These are phyloP conservation scores for Hydrozoanthus gracilis DNA, from an alignment of 92 coral and sea anemone genomes.

Conservation along the genomic window DNA sequence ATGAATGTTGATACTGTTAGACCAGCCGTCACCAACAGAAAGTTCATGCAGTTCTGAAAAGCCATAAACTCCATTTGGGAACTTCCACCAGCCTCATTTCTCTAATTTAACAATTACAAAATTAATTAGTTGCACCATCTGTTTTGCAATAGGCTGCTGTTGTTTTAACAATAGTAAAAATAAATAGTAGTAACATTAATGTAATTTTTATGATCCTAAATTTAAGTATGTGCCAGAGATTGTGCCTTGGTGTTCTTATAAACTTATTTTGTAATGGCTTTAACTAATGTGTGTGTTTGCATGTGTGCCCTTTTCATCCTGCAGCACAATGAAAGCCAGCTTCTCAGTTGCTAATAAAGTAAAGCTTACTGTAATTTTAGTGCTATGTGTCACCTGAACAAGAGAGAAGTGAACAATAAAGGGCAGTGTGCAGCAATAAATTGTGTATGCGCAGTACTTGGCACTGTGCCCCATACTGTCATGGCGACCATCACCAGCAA, in stretches of 20 bases:
- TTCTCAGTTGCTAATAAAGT: too few relatives aligned
- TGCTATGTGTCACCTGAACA: slow-evolving; percentile 59
- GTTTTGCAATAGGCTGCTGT: background rate
- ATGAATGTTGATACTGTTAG: background rate
- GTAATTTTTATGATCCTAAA: too few relatives aligned
- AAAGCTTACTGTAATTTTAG: too few relatives aligned
- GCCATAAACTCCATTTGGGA: slow-evolving; percentile 66
- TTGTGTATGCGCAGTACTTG: slow-evolving; percentile 65
- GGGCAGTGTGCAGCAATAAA: slow-evolving; percentile 61
- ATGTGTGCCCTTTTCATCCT: background rate
- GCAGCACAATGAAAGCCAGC: too few relatives aligned
- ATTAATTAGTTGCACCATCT: background rate
- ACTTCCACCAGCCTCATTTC: slow-evolving; percentile 71
- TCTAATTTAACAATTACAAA: slow-evolving; percentile 30
- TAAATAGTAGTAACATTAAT: too few relatives aligned
- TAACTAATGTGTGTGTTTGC: too few relatives aligned
- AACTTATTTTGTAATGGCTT: too few relatives aligned
- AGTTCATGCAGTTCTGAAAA: slow-evolving; percentile 68
- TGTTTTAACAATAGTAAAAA: background rate
- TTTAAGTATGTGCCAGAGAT: too few relatives aligned
- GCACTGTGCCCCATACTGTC: slow-evolving; percentile 77
- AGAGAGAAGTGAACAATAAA: slow-evolving; percentile 60
- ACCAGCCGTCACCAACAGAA: slow-evolving; percentile 24
- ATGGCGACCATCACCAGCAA: slow-evolving; percentile 70
- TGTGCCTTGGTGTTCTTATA: too few relatives aligned